These are phyloP conservation scores for Zelostemma sp. DNA, from an alignment of 1,140 invertebrate genomes.

Conservation along the genomic window DNA sequence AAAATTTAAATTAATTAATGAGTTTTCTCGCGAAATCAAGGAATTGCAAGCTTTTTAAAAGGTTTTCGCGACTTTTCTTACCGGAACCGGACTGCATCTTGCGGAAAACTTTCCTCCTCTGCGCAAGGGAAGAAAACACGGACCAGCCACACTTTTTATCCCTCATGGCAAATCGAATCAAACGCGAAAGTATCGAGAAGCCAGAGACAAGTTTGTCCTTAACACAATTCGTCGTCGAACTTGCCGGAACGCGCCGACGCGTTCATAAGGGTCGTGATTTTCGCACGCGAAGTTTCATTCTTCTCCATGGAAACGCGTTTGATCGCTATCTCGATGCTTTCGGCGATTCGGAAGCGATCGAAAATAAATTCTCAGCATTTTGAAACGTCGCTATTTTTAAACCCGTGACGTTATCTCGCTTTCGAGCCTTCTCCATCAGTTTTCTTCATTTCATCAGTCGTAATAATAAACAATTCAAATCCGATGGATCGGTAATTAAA, in stretches of 20 bases:
- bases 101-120: conserved; percentile 25
- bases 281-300: conserved; percentile 22
- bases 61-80: too few species aligned
- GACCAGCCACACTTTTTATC: conserved; percentile 48
- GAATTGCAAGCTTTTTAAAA: too few species aligned
- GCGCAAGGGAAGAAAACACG: conserved; percentile 46
- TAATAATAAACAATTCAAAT: too few species aligned
- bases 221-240: conserved; percentile 14
- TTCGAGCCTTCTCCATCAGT: not conserved
- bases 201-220: conserved; percentile 1
- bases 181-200: not conserved
- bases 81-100: conserved; percentile 48
- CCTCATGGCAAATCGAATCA: conserved; percentile 26
- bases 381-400: not conserved
- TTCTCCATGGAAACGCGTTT: conserved; percentile 37
- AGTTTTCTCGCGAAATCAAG: too few species aligned
- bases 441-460: not conserved
- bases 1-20: too few species aligned
- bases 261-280: conserved; percentile 27
- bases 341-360: not conserved
- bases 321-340: conserved; percentile 1
- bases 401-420: too few species aligned
- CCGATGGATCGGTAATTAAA: too few species aligned
- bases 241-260: conserved; percentile 35
- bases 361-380: not conserved